Conservation (phyloP, 1,140 invertebrate genomes). For the Frieseomelitta varia region DNA sequence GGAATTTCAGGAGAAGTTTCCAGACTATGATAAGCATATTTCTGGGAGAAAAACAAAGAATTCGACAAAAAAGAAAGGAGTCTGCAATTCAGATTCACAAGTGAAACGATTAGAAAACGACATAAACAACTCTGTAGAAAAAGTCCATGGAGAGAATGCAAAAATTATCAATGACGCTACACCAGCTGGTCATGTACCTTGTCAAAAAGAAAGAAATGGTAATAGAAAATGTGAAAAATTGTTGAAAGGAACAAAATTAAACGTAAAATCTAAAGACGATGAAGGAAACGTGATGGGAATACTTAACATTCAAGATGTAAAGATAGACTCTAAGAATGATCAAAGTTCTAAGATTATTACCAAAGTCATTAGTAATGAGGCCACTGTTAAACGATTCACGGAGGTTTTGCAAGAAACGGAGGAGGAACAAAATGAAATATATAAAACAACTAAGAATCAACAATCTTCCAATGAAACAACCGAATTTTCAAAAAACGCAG, state of each 20-base stretch:
- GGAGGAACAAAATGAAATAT: not conserved
- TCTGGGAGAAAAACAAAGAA: constrained; percentile 54
- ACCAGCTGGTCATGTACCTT: not conserved
- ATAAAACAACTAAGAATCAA: not conserved
- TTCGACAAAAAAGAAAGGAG: constrained; percentile 42
- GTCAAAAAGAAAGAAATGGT: not conserved
- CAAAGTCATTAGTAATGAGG: constrained; percentile 53
- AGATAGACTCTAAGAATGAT: not conserved
- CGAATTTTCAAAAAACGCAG: not conserved
- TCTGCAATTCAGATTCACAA: not conserved
- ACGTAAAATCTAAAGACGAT: not conserved
- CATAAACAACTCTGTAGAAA: not conserved
- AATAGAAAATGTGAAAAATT: no score
- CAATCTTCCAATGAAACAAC: no score
- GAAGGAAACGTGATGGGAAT: not conserved
- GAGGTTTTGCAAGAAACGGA: constrained; percentile 64
- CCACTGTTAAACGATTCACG: constrained; percentile 70
- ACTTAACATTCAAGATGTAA: not conserved
- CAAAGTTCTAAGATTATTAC: not conserved
- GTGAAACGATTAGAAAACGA: not conserved
- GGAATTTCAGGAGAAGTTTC: constrained; percentile 75
- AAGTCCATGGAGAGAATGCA: not conserved
- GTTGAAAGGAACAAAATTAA: not conserved
- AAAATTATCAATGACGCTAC: no score
- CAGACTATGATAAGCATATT: constrained; percentile 68